Conservation (phyloP, 2,113 vertebrate species). For the Corythoichthys haematopterus region DNA sequence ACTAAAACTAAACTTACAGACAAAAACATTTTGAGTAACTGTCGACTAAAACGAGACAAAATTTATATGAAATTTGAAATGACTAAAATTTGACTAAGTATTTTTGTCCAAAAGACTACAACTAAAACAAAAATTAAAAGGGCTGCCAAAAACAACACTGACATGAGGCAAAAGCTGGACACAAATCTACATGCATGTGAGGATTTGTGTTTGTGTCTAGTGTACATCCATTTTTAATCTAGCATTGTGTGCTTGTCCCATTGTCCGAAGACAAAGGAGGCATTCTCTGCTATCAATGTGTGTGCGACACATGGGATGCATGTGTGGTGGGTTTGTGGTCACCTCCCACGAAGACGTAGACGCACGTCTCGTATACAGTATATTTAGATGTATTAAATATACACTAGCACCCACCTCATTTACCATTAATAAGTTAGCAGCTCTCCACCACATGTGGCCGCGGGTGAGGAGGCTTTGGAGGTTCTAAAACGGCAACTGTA, state of each 20-base stretch:
- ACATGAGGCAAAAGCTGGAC: neutral
- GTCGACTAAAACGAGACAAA: no score
- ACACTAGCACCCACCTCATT: conserved; percentile 39
- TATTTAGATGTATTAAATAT: conserved; percentile 8
- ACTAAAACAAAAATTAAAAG: neutral
- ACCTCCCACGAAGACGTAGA: conserved; percentile 53
- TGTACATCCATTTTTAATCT: conserved; percentile 43
- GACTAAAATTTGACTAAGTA: no score
- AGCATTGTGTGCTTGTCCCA: conserved; percentile 31
- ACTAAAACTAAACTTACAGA: no score
- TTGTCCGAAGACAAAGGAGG: conserved; percentile 43
- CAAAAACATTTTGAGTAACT: no score
- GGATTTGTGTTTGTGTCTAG: conserved; percentile 7
- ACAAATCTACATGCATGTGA: conserved; percentile 9
- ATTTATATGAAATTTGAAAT: no score
- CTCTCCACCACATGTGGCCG: conserved; percentile 21
- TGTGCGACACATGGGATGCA: conserved; percentile 69
- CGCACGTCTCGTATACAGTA: conserved; percentile 11
- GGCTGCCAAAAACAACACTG: neutral
- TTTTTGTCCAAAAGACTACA: no score
- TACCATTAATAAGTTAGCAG: conserved; percentile 60
- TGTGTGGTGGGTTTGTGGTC: conserved; percentile 73
- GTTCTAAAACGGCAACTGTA: conserved; percentile 26
- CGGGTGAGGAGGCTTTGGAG: conserved; percentile 18
- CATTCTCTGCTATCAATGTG: conserved; percentile 27